phyloP scores from a whole-genome alignment of 1,140 invertebrate species.

The Leptinotarsa defecta region DNA sequence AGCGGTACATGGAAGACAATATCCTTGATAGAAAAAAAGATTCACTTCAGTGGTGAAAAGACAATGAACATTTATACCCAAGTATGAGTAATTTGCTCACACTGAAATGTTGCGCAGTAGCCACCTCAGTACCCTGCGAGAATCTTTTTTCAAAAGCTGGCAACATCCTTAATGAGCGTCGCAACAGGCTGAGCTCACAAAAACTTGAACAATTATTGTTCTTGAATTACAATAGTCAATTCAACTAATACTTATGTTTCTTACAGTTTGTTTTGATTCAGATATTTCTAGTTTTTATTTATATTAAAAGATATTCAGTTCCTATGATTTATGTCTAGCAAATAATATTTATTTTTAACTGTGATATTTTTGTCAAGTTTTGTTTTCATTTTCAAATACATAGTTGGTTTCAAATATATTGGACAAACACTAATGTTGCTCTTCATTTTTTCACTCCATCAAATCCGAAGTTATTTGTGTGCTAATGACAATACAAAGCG shows the following conservation, averaged over 20 bases:
- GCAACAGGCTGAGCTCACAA: slow-evolving; percentile 9
- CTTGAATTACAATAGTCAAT: slow-evolving; percentile 20
- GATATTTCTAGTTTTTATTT: background rate
- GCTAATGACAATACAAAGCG: too few species aligned
- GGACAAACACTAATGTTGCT: background rate
- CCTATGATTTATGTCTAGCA: background rate
- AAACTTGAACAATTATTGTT: slow-evolving; percentile 10
- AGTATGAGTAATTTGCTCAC: background rate
- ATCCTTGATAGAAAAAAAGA: slow-evolving; percentile 1
- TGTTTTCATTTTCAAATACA: background rate
- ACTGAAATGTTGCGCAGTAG: slow-evolving; percentile 5
- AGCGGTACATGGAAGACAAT: slow-evolving; percentile 24
- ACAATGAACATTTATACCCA: background rate
- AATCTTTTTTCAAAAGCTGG: slow-evolving; percentile 17
- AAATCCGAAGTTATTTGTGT: background rate
- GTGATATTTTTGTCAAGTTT: background rate
- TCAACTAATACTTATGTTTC: background rate
- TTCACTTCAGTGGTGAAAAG: slow-evolving; percentile 4
- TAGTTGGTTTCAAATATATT: background rate
- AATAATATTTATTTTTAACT: background rate
- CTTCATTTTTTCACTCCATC: background rate
- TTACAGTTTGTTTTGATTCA: background rate
- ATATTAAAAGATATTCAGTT: background rate
- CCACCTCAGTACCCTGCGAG: slow-evolving; percentile 12
- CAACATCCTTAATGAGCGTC: background rate